Evolutionary conservation across 2,888 invertebrate genomes (phyloP), one percentile per base, ranked within the genome.

Genomic region (Trissolcus brochymenae): DNA sequence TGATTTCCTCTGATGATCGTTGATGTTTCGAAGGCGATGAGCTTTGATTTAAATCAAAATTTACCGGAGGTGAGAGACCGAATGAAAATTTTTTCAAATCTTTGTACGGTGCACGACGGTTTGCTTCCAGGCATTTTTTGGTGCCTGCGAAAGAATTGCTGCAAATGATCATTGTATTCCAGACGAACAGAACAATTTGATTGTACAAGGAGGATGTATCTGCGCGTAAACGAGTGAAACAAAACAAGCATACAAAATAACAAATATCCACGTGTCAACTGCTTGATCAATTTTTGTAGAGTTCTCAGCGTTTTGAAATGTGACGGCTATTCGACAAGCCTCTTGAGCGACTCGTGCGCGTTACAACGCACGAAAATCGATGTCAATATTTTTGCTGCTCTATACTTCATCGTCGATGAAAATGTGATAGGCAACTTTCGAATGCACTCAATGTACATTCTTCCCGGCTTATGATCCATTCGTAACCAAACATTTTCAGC

Each of bases 41-140:
- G 65, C 70, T 74, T 46, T 51, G 51, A 17, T 17, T 51, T 11
- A 17, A 46, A 51, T 51, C 19, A 51, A 17, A 51, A 16, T 16
- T 19, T 17, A 51, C 16, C 16, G 9, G 19, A 51, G 17, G 19
- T 11, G 19, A 4, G 51, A 19, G 11, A 51, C 17, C 19, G 16
- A 17, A 17, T 51, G 4, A 6, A 9, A 51, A 21, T 16, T 13
- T 61, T 67, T 75, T 59, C 29, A 72, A 83, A 68, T 81, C 76
- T 82, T 75, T 80, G 76, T 70, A 79, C 76, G 75, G 78, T 77
- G 79, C 81, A 78, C 62, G 76, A 81, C 81, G 83, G 82, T 82
- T 83, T 81, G 81, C 80, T 79, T 77, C 70, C 81, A 43, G 76
- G 68, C 59, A 78, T 75, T 64, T n/a, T 35, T 43, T 68, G 35